phyloP scores from a whole-genome alignment of 1,140 invertebrate species.

The Bombus vancouverensis region DNA sequence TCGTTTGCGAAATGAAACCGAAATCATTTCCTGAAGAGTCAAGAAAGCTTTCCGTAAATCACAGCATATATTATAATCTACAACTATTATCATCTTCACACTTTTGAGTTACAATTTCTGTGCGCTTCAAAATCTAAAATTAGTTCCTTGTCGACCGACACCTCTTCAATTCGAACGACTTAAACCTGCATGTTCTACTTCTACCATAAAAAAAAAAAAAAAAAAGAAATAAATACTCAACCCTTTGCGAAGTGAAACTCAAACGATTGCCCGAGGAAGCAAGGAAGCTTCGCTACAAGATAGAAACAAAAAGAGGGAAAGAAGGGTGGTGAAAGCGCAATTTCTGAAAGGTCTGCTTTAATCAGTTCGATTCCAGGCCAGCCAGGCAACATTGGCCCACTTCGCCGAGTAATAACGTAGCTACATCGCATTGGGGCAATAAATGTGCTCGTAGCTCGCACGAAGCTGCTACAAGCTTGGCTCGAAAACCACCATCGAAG shows the following conservation, averaged over 20 bases:
- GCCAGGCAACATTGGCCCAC: constrained; percentile 59
- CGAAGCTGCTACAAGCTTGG: constrained; percentile 5
- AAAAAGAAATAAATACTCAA: neutral
- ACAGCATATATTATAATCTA: no score
- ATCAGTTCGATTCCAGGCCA: constrained; percentile 61
- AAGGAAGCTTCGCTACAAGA: neutral
- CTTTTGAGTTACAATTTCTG: no score
- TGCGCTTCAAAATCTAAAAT: no score
- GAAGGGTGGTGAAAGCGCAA: neutral
- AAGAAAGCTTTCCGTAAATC: no score
- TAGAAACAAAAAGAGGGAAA: neutral
- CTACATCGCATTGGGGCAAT: constrained; percentile 51
- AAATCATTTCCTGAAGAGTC: no score
- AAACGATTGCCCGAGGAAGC: neutral
- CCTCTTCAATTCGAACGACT: no score
- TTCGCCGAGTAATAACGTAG: constrained; percentile 61
- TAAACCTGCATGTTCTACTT: no score
- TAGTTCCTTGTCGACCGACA: no score
- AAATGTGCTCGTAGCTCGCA: constrained; percentile 50
- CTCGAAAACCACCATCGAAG: neutral
- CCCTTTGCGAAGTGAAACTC: neutral
- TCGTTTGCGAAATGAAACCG: neutral
- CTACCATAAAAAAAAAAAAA: no score
- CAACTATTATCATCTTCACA: no score
- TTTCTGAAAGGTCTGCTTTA: constrained; percentile 62